phyloP scores from a whole-genome alignment of 2,113 vertebrate species.

The Bolborhynchus lineola region DNA sequence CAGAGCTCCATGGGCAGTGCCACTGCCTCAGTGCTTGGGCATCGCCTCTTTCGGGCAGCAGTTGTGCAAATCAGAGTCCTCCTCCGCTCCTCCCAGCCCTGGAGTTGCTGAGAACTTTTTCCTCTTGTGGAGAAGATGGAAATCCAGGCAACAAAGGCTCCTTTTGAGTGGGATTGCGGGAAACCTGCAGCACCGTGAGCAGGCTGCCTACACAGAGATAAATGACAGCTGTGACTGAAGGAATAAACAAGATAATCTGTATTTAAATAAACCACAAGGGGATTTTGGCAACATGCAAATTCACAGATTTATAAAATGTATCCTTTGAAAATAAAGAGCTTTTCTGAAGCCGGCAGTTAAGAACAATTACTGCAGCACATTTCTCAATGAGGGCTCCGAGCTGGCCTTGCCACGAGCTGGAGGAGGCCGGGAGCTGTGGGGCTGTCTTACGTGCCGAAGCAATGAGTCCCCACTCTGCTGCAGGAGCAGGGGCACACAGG shows the following conservation, averaged over 20 bases:
- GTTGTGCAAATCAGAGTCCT: not conserved
- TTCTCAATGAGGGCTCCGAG: not conserved
- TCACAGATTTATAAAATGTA: constrained; percentile 60
- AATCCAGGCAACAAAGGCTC: constrained; percentile 30
- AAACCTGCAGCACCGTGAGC: constrained; percentile 51
- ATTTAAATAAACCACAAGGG: constrained; percentile 68
- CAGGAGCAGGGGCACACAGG: accelerated
- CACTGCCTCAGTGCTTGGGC: not conserved
- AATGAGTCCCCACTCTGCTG: not conserved
- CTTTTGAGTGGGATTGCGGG: constrained; percentile 49
- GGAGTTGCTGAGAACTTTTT: not conserved
- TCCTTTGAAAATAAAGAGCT: constrained; percentile 70
- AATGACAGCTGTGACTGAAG: constrained; percentile 73
- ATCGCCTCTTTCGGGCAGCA: not conserved
- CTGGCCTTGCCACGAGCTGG: not conserved
- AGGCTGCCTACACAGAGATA: constrained; percentile 60
- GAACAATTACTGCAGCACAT: constrained; percentile 30
- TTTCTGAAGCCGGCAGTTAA: constrained; percentile 61
- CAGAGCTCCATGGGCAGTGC: not conserved
- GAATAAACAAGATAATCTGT: constrained; percentile 78
- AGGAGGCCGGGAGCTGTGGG: not conserved
- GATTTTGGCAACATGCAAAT: constrained; percentile 69
- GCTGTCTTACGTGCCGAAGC: not conserved
- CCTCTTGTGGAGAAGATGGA: not conserved
- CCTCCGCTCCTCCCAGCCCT: not conserved